Base-by-base conservation (phyloP, 2,113 vertebrate genomes). In the Hypocryptadius cinnamomeus region DNA sequence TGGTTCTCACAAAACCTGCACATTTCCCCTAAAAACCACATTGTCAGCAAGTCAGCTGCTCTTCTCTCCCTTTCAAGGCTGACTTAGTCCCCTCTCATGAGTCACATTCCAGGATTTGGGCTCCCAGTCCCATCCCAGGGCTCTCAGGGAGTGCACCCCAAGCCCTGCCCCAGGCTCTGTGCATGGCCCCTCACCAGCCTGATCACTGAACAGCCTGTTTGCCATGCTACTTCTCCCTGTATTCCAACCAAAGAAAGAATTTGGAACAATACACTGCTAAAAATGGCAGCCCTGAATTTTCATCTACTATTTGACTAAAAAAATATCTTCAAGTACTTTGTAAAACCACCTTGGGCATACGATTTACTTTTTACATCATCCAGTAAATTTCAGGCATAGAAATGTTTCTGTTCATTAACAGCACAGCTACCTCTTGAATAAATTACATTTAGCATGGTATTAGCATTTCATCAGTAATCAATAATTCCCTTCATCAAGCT, bases 71-170 rank as follows among this genome's bases (percentile, higher is more conserved):
- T 54, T n/a, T 42, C 71, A 13, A 24, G 27, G 24, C 40, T 48
- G 27, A 8, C 13, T 84, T 61, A 11, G 3, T 12, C 20, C 11
- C 27, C 13, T 2, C 0, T 0, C 11, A 17, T 0, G 0, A 37
- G 37, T 76, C 30, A 12, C 0, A 1, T 30, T 17, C 44, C 4
- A 2, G 44, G 24, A 9, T 30, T 31, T 44, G 40, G 33, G 18
- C 20, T 50, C 59, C 24, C 8, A 10, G 42, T 33, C 10, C 57
- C 70, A 20, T 14, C 6, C 15, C 31, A 20, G 40, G 13, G 25
- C 33, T 60, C n/a, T n/a, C 3, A 0, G 8, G 28, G 40, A 73
- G 35, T 8, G 2, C n/a, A 27, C 5, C 40, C 74, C 65, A 54
- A 13, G 1, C 15, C 28, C 25, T 22, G 48, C 6, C n/a, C 35